phyloP scores from a whole-genome alignment of 2,888 invertebrate genomes.

The Ramazzottius varieornatus region DNA sequence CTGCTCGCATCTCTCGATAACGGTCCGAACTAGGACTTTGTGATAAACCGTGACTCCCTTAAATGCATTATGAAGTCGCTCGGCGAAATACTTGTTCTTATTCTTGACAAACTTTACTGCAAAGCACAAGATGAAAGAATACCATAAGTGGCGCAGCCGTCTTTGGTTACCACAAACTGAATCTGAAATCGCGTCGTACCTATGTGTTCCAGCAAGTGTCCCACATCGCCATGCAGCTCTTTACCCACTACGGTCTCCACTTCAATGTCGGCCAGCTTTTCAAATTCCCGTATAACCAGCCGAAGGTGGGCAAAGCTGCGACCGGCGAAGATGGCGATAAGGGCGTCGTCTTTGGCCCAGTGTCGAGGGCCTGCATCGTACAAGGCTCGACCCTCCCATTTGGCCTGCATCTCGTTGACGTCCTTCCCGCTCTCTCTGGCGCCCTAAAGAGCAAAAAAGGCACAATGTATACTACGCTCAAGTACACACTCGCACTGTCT shows the following conservation, averaged over 20 bases:
- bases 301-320: background rate
- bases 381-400: background rate
- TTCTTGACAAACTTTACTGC: background rate
- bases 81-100: background rate
- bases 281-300: background rate
- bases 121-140: background rate
- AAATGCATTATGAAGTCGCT: background rate
- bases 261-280: background rate
- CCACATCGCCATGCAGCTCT: background rate
- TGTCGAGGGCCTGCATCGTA: background rate
- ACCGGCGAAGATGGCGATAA: background rate
- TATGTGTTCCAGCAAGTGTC: background rate
- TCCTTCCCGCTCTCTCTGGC: background rate
- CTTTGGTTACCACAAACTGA: too few species aligned
- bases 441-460: background rate
- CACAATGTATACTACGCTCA: background rate
- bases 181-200: too few species aligned
- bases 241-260: background rate
- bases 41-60: constrained; percentile 10
- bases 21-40: constrained; percentile 16
- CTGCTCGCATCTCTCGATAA: constrained; percentile 16
- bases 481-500: too few species aligned
- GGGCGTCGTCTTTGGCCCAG: background rate
- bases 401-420: background rate
- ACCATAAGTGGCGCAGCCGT: too few species aligned